phyloP scores from a whole-genome alignment of 2,113 vertebrate species.

The Lanius collurio region DNA sequence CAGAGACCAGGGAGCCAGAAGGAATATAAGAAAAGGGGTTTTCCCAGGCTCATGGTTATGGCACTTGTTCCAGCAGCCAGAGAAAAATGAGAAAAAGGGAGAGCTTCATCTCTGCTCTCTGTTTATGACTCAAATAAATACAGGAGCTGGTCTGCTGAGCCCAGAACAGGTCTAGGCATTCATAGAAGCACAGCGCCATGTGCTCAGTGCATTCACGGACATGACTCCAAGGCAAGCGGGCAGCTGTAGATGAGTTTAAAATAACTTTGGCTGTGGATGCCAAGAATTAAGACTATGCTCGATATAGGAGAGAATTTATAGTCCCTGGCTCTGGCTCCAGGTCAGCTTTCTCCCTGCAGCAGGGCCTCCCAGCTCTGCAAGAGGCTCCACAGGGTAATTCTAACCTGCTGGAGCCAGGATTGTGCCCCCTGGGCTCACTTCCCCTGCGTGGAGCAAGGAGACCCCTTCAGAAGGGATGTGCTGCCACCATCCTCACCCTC shows the following conservation, averaged over 20 bases:
- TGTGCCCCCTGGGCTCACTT: rapidly evolving
- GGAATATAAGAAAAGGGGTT: not conserved
- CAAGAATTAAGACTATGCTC: conserved; percentile 30
- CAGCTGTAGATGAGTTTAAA: conserved; percentile 55
- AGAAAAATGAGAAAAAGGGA: not conserved
- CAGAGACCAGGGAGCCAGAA: not conserved
- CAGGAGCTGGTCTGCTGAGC: not conserved
- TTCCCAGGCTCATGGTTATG: not conserved
- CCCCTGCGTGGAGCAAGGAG: not conserved
- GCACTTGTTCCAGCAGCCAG: not conserved
- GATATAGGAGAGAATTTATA: conserved; percentile 24
- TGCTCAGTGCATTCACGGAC: not conserved
- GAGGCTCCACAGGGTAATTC: not conserved
- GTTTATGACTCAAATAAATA: not conserved
- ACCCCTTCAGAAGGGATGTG: not conserved
- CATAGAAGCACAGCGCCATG: not conserved
- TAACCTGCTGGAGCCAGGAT: not conserved
- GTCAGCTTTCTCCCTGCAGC: not conserved
- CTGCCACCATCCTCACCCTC: not conserved
- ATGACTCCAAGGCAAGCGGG: not conserved
- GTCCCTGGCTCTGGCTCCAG: not conserved
- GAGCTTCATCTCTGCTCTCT: not conserved
- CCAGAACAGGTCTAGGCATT: not conserved
- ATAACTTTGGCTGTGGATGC: conserved; percentile 25
- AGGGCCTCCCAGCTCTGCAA: not conserved